A percentile compares a stretch with the other conserved stretches of the same genome.
phyloP scores from a whole-genome alignment of 2,797 vertebrate species.

The Linurgus olivaceus region DNA sequence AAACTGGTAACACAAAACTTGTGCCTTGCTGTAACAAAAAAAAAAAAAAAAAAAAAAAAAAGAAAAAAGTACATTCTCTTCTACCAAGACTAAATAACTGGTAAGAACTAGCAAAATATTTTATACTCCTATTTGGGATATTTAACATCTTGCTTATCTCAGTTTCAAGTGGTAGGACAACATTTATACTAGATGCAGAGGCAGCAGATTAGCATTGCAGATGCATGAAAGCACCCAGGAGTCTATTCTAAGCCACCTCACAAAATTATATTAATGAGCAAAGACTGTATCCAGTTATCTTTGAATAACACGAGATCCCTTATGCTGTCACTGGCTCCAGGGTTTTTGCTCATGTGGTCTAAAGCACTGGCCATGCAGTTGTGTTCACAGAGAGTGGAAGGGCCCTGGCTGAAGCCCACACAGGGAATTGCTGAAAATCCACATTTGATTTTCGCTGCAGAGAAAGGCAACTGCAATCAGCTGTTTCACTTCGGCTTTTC shows the following conservation, averaged over 20 bases:
- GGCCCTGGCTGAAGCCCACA: accelerated
- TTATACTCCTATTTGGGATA: neutral
- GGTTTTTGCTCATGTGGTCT: neutral
- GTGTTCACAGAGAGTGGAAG: neutral
- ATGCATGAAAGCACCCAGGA: neutral
- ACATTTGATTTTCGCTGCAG: neutral
- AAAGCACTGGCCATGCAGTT: accelerated
- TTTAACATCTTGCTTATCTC: neutral
- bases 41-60: neutral
- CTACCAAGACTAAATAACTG: neutral
- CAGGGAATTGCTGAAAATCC: neutral
- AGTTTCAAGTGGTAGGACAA: neutral
- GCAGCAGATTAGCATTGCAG: neutral
- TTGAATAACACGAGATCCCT: neutral
- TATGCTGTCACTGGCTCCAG: neutral
- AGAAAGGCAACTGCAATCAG: neutral
- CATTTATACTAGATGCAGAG: neutral
- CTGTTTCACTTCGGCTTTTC: neutral
- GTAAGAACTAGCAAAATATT: neutral
- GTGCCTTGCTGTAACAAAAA: neutral
- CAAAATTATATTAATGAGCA: neutral
- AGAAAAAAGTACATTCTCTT: neutral
- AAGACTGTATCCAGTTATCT: neutral
- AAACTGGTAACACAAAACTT: neutral
- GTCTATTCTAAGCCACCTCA: neutral